Conservation (phyloP, 2,888 invertebrate species). For the Drosophila peninsularis region DNA sequence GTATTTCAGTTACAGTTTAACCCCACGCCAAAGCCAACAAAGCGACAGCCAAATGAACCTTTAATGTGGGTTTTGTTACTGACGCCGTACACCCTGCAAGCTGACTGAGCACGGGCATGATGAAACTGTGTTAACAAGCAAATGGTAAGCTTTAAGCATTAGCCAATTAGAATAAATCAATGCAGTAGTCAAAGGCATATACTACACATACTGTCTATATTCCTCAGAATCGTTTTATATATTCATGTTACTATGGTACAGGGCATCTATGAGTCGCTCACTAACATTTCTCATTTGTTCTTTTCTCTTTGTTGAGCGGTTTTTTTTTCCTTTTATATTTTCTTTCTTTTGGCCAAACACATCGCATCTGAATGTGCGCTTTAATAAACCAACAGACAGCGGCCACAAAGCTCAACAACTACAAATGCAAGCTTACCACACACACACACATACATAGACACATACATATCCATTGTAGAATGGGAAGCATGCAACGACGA, state of each 20-base stretch:
- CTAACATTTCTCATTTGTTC: conserved; percentile 4
- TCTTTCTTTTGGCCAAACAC: conserved; percentile 29
- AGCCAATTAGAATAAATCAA: not conserved
- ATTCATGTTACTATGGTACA: not conserved
- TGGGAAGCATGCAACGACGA: conserved; percentile 62
- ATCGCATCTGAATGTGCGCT: conserved; percentile 63
- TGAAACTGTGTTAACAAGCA: not conserved
- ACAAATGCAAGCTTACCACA: conserved; percentile 27
- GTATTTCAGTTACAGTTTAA: conserved; percentile 70
- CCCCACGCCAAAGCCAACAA: conserved; percentile 73
- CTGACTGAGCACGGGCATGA: not conserved
- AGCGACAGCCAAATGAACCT: conserved; percentile 77
- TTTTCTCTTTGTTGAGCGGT: not conserved
- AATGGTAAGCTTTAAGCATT: too few species aligned
- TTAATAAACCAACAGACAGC: conserved; percentile 58
- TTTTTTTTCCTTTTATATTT: conserved; percentile 24
- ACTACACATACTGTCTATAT: too few species aligned
- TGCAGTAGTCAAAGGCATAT: not conserved
- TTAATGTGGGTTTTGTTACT: conserved; percentile 67
- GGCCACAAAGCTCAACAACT: conserved; percentile 55
- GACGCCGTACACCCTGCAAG: conserved; percentile 5
- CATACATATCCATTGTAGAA: conserved; percentile 42
- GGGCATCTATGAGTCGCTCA: conserved; percentile 25
- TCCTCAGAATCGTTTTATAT: not conserved
- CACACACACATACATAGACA: conserved; percentile 16